These are phyloP conservation scores for Camponotus floridanus DNA, from an alignment of 1,140 invertebrate species.

Conservation along the genomic window DNA sequence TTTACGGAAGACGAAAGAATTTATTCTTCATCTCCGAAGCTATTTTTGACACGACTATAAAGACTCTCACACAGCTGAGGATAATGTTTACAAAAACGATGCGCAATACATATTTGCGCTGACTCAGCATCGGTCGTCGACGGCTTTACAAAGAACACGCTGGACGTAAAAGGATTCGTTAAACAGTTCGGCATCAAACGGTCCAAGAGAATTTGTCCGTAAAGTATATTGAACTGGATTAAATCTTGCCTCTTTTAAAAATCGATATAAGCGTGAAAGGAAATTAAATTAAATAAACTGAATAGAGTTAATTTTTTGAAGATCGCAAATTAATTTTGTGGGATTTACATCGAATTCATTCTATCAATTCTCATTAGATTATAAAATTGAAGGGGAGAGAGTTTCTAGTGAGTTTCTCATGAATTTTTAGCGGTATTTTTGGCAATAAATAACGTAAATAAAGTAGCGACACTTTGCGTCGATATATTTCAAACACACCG, in stretches of 20 bases:
- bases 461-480: background rate
- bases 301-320: too few relatives aligned
- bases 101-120: constrained; percentile 46
- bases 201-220: background rate
- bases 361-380: background rate
- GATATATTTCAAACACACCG: background rate
- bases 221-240: background rate
- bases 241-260: background rate
- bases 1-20: constrained; percentile 38
- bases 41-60: constrained; percentile 18
- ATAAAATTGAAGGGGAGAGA: background rate
- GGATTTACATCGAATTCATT: background rate
- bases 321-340: background rate
- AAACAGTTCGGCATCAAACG: background rate
- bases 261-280: too few relatives aligned
- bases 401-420: too few relatives aligned
- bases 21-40: background rate
- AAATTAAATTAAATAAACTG: too few relatives aligned
- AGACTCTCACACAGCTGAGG: constrained; percentile 10
- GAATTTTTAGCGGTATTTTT: background rate
- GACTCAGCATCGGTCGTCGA: constrained; percentile 32
- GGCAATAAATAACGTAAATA: background rate
- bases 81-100: constrained; percentile 41
- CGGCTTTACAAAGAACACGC: constrained; percentile 32
- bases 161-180: constrained; percentile 25